A percentile compares a stretch with the other conserved stretches of the same genome.
These are phyloP conservation scores for Menidia menidia DNA, from an alignment of 2,797 vertebrate species.

Conservation along the genomic window DNA sequence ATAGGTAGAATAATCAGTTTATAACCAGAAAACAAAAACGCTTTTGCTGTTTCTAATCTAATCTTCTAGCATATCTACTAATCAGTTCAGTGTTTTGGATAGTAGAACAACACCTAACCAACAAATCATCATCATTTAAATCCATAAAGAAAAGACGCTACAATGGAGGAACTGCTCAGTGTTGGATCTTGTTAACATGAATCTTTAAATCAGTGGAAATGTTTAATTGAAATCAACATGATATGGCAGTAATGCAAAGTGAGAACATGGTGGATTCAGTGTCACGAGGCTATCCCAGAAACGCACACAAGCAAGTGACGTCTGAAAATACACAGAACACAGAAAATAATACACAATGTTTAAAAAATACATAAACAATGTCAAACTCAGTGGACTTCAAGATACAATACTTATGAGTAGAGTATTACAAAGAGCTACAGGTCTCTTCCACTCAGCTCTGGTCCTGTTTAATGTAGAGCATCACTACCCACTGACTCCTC, in stretches of 20 bases:
- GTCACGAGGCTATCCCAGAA: neutral
- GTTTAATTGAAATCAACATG: slow-evolving; percentile 1
- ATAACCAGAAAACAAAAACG: neutral
- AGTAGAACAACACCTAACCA: neutral
- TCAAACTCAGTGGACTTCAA: neutral
- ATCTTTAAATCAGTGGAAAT: slow-evolving; percentile 4
- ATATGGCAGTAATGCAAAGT: neutral
- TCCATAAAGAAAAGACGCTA: slow-evolving; percentile 1
- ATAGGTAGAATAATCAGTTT: neutral
- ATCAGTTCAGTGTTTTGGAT: neutral
- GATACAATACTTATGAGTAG: neutral
- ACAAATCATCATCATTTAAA: slow-evolving; percentile 3
- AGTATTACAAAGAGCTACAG: neutral
- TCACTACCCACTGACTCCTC: slow-evolving; percentile 4
- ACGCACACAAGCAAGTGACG: neutral
- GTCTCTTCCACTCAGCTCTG: neutral
- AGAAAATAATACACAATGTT: neutral
- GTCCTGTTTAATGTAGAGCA: neutral
- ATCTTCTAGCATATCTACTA: neutral
- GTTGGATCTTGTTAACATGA: neutral
- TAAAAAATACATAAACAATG: neutral
- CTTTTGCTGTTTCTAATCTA: neutral
- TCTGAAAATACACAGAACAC: too few relatives aligned
- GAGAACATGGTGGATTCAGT: neutral
- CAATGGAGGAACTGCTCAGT: neutral